Conservation (phyloP, 2,797 vertebrate species). For the Dermochelys coriacea region DNA sequence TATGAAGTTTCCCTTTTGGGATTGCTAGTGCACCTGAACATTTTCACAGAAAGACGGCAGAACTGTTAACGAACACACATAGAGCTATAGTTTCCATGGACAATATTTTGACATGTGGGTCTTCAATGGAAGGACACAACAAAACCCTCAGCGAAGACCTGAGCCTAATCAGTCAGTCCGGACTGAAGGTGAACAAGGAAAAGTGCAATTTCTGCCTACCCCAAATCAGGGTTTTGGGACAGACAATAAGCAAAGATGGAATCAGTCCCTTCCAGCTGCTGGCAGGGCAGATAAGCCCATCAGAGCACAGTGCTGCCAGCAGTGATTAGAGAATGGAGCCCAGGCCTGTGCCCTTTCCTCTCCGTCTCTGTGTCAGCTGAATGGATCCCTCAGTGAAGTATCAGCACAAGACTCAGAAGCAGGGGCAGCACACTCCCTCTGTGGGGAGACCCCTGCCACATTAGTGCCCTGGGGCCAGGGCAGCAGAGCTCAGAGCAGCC, state of each 20-base stretch:
- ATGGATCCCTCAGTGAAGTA: not conserved
- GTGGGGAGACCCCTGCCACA: no score
- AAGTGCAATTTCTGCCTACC: not conserved
- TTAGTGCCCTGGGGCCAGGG: not conserved
- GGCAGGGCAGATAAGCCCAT: no score
- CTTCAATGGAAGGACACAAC: not conserved
- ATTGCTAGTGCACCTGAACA: not conserved
- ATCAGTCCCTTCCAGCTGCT: not conserved
- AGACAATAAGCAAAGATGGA: not conserved
- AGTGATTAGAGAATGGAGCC: no score
- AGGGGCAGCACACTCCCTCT: not conserved
- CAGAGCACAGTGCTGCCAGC: no score
- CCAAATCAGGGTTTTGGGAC: not conserved
- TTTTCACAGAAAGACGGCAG: not conserved
- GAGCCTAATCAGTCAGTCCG: no score
- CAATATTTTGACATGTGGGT: not conserved
- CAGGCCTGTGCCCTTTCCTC: no score
- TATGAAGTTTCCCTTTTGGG: not conserved
- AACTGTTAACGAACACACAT: not conserved
- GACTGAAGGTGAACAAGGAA: not conserved
- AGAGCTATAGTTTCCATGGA: not conserved
- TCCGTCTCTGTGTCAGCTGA: no score
- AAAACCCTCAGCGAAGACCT: not conserved
- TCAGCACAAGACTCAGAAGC: not conserved
- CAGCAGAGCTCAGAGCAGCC: not conserved